Evolutionary conservation across 64 coral and sea anemone species (phyloP).

Genomic region (Pocillopora damicornis): DNA sequence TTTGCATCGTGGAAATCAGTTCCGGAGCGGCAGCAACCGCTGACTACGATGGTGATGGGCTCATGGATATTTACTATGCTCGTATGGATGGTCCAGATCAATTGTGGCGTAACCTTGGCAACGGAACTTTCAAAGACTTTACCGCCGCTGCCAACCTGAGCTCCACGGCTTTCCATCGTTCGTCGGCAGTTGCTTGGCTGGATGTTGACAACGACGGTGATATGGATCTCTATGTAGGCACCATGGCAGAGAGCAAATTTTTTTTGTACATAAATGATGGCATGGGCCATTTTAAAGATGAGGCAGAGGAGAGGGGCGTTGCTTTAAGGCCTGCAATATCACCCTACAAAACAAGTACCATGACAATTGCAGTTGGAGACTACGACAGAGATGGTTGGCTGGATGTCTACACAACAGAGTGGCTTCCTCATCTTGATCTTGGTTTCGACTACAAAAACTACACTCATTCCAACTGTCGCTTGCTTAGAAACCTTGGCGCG

Average conservation of each 20-base stretch:
- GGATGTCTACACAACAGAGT: constrained; percentile 92
- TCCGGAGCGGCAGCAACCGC: constrained; percentile 76
- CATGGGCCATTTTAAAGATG: constrained; percentile 92
- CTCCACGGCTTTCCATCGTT: constrained; percentile 68
- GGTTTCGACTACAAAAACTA: constrained; percentile 92
- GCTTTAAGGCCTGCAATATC: constrained; percentile 69
- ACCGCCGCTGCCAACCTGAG: constrained; percentile 81
- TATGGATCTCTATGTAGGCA: constrained; percentile 77
- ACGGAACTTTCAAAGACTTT: constrained; percentile 74
- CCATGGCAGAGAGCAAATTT: constrained; percentile 90
- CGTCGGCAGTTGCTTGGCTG: constrained; percentile 72
- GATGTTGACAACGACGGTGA: constrained; percentile 97
- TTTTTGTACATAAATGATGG: constrained; percentile 93
- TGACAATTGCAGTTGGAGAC: constrained; percentile 89
- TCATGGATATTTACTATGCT: constrained; percentile 89
- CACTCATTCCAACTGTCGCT: constrained; percentile 67
- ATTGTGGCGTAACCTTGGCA: constrained; percentile 94
- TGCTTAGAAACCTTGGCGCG: constrained; percentile 87
- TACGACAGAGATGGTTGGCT: constrained; percentile 98
- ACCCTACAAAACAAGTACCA: constrained; percentile 91
- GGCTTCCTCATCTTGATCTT: constrained; percentile 94
- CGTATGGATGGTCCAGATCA: constrained; percentile 89
- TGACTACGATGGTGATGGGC: constrained; percentile 93
- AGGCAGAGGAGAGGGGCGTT: constrained; percentile 73
- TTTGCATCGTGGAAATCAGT: constrained; percentile 80